Base-by-base conservation (phyloP, 1,140 invertebrate species). In the Probaryconus sp. region DNA sequence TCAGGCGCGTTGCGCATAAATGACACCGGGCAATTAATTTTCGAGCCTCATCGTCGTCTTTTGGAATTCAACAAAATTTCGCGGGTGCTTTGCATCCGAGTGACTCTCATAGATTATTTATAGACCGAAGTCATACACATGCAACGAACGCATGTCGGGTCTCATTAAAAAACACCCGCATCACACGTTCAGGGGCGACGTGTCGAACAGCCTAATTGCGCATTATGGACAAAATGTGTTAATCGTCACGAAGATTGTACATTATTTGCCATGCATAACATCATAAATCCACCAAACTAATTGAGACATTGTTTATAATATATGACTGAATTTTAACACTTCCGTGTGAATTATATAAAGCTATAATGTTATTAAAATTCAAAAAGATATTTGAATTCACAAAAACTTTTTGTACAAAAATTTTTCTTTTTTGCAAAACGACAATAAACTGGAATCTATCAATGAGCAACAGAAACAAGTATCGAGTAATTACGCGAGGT, bases 161-260 rank as follows among this genome's bases (percentile, higher is more conserved):
- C 28, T 31, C 48, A 76, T 70, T 76, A 53, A 70, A 75, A 76
- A 76, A 61, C 53, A 67, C 72, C 72, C 72, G 72, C 72, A 76
- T 76, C 60, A 43, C 38, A 51, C 61, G 38, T 21, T 58, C 48
- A 17, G 5, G 5, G 18, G 38, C 53, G 50, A 69, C 72, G 53
- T 60, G 72, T 75, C 58, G 45, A 74, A 74, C 71, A 68, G 30
- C 10, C 51, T 74, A 74, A 74, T 74, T 68, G 43, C 18, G 51
- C 18, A 71, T 55, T 48, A 51, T 18, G 38, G 31, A 18, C 40
- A 43, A 51, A 31, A 53, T 16, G 38, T 60, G 35, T 64, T 40
- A 64, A 64, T 63, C 43, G 26, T 51, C 7, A 24, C 18, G 4
- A 31, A 31, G 10, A 18, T 10, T 10, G 10, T 13, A 14, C 11